phyloP scores from a whole-genome alignment of 2,888 invertebrate genomes.

The Catotricha subobsoleta region DNA sequence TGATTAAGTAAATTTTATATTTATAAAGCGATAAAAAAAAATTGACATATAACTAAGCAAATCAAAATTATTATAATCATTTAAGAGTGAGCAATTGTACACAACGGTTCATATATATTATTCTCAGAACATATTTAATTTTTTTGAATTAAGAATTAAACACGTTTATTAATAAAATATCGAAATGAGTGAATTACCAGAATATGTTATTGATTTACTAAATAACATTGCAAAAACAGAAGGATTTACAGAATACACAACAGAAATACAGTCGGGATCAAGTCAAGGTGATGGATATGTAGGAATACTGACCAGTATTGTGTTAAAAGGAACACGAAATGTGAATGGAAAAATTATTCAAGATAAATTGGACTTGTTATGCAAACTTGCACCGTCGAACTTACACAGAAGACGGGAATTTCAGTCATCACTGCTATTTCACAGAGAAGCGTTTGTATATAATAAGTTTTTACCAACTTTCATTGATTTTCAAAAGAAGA shows the following conservation, averaged over 20 bases:
- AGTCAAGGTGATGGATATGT: conserved; percentile 9
- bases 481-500: conserved; percentile 4
- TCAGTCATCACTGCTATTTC: not conserved
- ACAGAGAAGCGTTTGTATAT: conserved; percentile 6
- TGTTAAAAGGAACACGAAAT: conserved; percentile 1
- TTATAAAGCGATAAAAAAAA: too few species aligned
- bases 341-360: too few species aligned
- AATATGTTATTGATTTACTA: not conserved
- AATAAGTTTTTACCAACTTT: conserved; percentile 3
- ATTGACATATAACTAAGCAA: too few species aligned
- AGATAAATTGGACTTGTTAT: conserved; percentile 3
- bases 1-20: too few species aligned
- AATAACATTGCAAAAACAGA: conserved; percentile 4
- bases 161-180: too few species aligned
- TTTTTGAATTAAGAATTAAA: too few species aligned
- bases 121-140: too few species aligned
- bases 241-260: conserved; percentile 2
- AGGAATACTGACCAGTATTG: conserved; percentile 2
- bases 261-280: conserved; percentile 1
- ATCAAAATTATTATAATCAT: too few species aligned
- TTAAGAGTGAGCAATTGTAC: too few species aligned
- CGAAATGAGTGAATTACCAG: too few species aligned
- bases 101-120: too few species aligned
- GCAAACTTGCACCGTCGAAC: conserved; percentile 6
- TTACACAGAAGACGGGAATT: conserved; percentile 1